Evolutionary conservation across 1,140 invertebrate genomes (phyloP).

Genomic region (Drosophila ironensis): DNA sequence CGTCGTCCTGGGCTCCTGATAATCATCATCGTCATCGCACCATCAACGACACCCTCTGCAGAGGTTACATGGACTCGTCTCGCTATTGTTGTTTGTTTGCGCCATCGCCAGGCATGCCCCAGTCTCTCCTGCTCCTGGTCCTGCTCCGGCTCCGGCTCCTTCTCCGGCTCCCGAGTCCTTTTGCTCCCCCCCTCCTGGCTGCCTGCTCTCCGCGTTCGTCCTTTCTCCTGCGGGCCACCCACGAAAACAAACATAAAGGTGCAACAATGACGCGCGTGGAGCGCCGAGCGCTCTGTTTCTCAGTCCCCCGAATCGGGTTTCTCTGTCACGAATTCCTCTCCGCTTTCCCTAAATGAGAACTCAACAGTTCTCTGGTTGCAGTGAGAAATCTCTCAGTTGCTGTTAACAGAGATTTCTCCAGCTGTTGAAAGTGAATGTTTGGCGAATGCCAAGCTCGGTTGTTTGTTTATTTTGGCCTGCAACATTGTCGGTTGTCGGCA

Average conservation of each 20-base stretch:
- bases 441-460: constrained; percentile 44
- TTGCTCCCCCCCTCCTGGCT: not conserved
- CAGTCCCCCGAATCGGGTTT: not conserved
- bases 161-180: not conserved
- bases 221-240: constrained; percentile 51
- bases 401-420: constrained; percentile 59
- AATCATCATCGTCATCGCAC: constrained; percentile 24
- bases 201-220: not conserved
- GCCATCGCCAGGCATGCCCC: constrained; percentile 46
- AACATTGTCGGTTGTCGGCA: constrained; percentile 49
- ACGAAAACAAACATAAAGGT: constrained; percentile 80
- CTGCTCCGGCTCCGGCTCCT: not conserved
- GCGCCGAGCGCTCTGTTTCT: constrained; percentile 36
- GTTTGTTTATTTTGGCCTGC: constrained; percentile 54
- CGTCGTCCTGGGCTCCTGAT: constrained; percentile 15
- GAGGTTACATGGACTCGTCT: constrained; percentile 67
- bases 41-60: constrained; percentile 63
- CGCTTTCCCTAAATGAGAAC: no score
- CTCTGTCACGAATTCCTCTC: no score
- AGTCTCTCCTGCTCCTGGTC: not conserved
- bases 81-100: constrained; percentile 77
- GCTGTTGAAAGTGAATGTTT: constrained; percentile 74
- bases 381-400: constrained; percentile 12
- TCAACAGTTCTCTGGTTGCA: constrained; percentile 36
- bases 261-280: constrained; percentile 78